Conservation (phyloP, 1,140 invertebrate species). For the Zaprionus vittiger region DNA sequence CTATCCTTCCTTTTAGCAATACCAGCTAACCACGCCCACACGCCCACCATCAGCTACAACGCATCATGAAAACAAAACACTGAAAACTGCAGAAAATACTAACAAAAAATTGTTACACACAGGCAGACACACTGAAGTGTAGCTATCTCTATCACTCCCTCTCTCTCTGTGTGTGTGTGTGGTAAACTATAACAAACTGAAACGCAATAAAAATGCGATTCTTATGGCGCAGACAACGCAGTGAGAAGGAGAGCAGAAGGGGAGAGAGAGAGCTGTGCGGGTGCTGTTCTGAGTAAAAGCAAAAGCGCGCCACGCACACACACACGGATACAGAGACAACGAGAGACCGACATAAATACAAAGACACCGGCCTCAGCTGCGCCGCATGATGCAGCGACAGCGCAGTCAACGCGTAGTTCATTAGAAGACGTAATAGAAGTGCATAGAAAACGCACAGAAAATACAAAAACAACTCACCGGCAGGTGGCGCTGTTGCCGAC, state of each 20-base stretch:
- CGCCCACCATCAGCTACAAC: conserved; percentile 25
- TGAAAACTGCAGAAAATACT: conserved; percentile 24
- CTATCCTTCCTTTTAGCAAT: neutral
- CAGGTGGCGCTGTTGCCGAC: conserved; percentile 50
- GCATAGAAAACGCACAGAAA: conserved; percentile 33
- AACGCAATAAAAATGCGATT: conserved; percentile 73
- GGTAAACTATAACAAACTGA: conserved; percentile 56
- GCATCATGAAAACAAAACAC: conserved; percentile 46
- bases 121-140: conserved; percentile 11
- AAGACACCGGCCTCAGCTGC: conserved; percentile 21
- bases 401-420: conserved; percentile 36
- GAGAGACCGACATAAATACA: conserved; percentile 10
- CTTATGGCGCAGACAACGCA: conserved; percentile 49
- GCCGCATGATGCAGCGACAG: conserved; percentile 9
- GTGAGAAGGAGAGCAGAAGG: neutral
- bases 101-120: conserved; percentile 24
- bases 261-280: conserved; percentile 10
- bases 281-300: conserved; percentile 25
- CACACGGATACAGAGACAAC: neutral
- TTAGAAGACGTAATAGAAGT: conserved; percentile 62
- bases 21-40: conserved; percentile 22
- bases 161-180: conserved; percentile 7
- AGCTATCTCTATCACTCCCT: conserved; percentile 10
- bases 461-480: conserved; percentile 22
- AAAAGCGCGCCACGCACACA: conserved; percentile 37